Evolutionary conservation across 2,113 vertebrate species (phyloP), one percentile per base, ranked within the genome.

Genomic region (Buteo buteo): DNA sequence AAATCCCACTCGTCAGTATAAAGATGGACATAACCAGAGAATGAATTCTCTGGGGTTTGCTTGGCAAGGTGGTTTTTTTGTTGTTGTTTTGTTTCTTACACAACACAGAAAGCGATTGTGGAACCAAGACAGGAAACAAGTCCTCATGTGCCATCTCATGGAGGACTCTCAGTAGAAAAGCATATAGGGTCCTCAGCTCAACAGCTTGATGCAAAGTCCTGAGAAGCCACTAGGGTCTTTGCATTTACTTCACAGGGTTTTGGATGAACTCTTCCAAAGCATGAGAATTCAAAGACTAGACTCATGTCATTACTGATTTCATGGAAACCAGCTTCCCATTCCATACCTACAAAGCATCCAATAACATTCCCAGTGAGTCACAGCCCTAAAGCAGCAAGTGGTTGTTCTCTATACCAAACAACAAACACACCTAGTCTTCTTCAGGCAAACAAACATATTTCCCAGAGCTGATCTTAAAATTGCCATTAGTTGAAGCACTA

Each of bases 121-220:
- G 11, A 88, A 64, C 8, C 5, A 36, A 58, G 54, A 40, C 13
- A 29, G 18, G 58, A 73, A 78, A 61, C 2, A 45, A 86, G 24
- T 40, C 38, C 32, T 49, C 9, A 3, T 3, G 8, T 16, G 26
- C 6, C 3, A 0, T 13, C n/a, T 38, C 32, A 10, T 5, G 6
- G 2, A 81, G 9, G 32, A 32, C 25, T 34, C 5, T 8, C 22
- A 50, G 16, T 3, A 57, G 34, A 55, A 88, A 73, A 89, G 40
- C 25, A 38, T 6, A 6, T 0, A 61, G 18, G 28, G 4, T 79
- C 6, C 45, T 89, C 73, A 70, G 32, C 17, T 93, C 69, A 49
- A 58, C 24, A 76, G 21, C 24, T 58, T 38, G 15, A 34, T 28
- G 14, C 24, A 3, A 79, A 47, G 26, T n/a, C 45, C 38, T 34